Conservation (phyloP, 1,140 invertebrate genomes). For the Cyclina sinensis region DNA sequence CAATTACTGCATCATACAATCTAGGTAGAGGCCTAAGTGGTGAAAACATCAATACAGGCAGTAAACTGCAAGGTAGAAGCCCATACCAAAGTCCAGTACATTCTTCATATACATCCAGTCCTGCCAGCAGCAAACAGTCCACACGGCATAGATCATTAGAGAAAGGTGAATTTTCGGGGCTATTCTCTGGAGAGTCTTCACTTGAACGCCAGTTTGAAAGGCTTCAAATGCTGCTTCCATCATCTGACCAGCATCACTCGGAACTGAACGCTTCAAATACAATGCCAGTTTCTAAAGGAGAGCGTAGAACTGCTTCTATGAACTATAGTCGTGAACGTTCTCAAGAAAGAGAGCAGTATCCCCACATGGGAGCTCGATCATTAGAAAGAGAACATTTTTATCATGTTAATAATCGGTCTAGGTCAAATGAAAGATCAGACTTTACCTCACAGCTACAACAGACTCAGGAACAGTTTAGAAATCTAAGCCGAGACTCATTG, state of each 20-base stretch:
- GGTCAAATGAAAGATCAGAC: slow-evolving; percentile 79
- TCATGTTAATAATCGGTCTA: slow-evolving; percentile 73
- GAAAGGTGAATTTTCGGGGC: slow-evolving; percentile 74
- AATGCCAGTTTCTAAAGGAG: slow-evolving; percentile 61
- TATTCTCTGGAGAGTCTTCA: slow-evolving; percentile 78
- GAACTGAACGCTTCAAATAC: slow-evolving; percentile 67
- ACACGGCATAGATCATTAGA: slow-evolving; percentile 76
- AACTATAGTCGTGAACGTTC: slow-evolving; percentile 81
- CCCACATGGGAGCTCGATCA: slow-evolving; percentile 85
- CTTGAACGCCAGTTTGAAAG: slow-evolving; percentile 81
- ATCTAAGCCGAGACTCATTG: slow-evolving; percentile 77
- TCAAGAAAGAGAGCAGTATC: slow-evolving; percentile 83
- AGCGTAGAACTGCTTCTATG: slow-evolving; percentile 55
- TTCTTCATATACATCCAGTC: slow-evolving; percentile 45
- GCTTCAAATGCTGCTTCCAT: slow-evolving; percentile 72
- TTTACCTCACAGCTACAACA: slow-evolving; percentile 74
- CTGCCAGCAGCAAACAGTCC: slow-evolving; percentile 72
- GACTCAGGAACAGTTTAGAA: slow-evolving; percentile 81
- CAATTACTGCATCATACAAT: slow-evolving; percentile 74
- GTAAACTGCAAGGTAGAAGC: slow-evolving; percentile 72
- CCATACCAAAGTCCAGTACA: slow-evolving; percentile 72
- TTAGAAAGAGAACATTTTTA: slow-evolving; percentile 83
- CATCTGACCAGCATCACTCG: slow-evolving; percentile 41
- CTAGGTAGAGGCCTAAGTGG: slow-evolving; percentile 67
- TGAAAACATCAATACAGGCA: slow-evolving; percentile 53